Base-by-base conservation (phyloP, 2,888 invertebrate genomes). In the Yponomeuta plumbellus region DNA sequence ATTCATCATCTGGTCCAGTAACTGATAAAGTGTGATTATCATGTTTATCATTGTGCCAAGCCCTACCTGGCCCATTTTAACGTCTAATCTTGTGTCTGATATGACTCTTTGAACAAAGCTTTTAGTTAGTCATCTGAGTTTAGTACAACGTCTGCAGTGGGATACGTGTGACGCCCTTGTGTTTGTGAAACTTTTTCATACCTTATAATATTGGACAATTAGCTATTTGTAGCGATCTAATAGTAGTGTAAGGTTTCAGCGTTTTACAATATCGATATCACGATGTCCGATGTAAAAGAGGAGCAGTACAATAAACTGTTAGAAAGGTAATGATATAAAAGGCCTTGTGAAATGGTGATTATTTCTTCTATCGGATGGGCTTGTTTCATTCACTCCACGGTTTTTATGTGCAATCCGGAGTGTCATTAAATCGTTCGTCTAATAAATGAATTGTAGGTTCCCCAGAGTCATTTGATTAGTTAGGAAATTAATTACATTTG, bases 41-140 rank as follows among this genome's bases (percentile, higher is more conserved):
- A 64, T 23, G 64, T 64, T 22, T 34, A 61, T 39, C 20, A 52
- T 58, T 59, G 58, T 39, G 59, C 44, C 66, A 64, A 22, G 57
- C 66, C 52, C 23, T 85, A 85, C 78, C 72, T 77, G 84, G 75
- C 84, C 88, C 81, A 86, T 79, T 82, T 87, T 68, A 75, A 71
- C 78, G 78, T 71, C 75, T 78, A 79, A 80, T 80, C 79, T 73
- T 73, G 72, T 71, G 71, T 74, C 69, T 73, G 71, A 75, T 40
- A 68, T 73, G 71, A 70, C 34, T 56, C 39, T 62, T 66, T 34
- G 58, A 58, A 64, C 66, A 66, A 61, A 68, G 66, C 64, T 66
- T 63, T 56, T 52, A 34, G 56, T 67, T 67, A 65, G 58, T 67
- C 64, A 66, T 58, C 57, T 26, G 59, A 56, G 40, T 62, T 58